Conservation (phyloP, 2,113 vertebrate genomes). For the Ondatra zibethicus region DNA sequence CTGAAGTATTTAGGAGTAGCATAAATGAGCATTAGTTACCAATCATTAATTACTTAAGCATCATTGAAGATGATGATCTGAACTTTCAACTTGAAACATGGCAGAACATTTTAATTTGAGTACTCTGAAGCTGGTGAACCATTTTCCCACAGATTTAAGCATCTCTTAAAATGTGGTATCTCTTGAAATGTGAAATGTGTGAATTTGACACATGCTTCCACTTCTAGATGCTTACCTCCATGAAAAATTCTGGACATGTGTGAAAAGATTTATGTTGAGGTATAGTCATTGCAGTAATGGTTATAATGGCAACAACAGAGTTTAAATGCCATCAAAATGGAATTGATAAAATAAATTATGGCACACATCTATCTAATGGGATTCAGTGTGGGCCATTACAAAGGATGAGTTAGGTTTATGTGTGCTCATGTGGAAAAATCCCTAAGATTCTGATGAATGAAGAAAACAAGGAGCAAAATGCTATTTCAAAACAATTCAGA, state of each 20-base stretch:
- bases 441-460: not conserved
- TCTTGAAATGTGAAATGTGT: not conserved
- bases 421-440: not conserved
- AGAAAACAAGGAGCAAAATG: conserved; percentile 1
- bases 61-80: not conserved
- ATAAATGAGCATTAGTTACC: not conserved
- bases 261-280: not conserved
- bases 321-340: not conserved
- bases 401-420: not conserved
- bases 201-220: not conserved
- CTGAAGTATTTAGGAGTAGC: conserved; percentile 2
- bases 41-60: not conserved
- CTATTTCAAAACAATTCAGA: conserved; percentile 28
- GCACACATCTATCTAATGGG: not conserved
- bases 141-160: not conserved
- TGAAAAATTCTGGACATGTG: not conserved
- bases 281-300: not conserved
- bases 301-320: conserved; percentile 10
- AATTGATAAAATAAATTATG: not conserved
- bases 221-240: not conserved
- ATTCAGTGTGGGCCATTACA: not conserved
- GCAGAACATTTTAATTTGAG: not conserved
- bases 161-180: not conserved
- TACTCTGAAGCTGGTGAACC: not conserved
- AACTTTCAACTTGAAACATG: not conserved